Base-by-base conservation (phyloP, 2,888 invertebrate genomes). In the Noctua janthe region DNA sequence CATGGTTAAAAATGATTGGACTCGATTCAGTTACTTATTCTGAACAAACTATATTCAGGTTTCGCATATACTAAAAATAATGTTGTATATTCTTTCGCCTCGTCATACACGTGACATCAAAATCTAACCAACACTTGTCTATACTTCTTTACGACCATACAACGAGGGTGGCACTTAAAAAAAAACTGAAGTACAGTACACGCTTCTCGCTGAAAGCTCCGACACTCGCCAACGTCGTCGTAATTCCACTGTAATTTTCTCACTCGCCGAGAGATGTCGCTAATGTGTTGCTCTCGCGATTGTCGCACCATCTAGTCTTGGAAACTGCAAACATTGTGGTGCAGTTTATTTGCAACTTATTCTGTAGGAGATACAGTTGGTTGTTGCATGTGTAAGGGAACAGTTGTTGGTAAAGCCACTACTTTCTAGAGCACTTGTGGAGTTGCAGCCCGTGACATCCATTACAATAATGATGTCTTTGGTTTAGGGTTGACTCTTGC, bases 361-460 rank as follows among this genome's bases (percentile, higher is more conserved):
- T 1, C 0, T 0, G 0, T 0, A 17, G 0, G 5, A 0, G 0
- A 66, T 90, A 94, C 78, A 83, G 91, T 84, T 82, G 80, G 6
- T 83, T 92, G 91, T 94, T 0, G 81, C 47, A 47, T 88, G 83
- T 59, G 70, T 71, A 43, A 29, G 69, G 71, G 39, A 47, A 69
- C 81, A 67, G 71, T 76, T 87, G 86, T 81, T 92, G 91, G 93
- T 92, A 91, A 84, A 91, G 89, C 90, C 90, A 93, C 92, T 93
- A 92, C 91, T 94, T 94, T 94, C 92, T 93, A 95, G 95, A 94
- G 95, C 94, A 94, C 96, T 96, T 94, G 94, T 93, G 89, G 91
- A 94, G 96, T 95, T 95, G 95, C 92, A 95, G 95, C 93, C 95
- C 96, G 96, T 97, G 96, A 97, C 96, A 96, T 97, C 96, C 96